Conservation (phyloP, 2,113 vertebrate species). For the Suncus etruscus region DNA sequence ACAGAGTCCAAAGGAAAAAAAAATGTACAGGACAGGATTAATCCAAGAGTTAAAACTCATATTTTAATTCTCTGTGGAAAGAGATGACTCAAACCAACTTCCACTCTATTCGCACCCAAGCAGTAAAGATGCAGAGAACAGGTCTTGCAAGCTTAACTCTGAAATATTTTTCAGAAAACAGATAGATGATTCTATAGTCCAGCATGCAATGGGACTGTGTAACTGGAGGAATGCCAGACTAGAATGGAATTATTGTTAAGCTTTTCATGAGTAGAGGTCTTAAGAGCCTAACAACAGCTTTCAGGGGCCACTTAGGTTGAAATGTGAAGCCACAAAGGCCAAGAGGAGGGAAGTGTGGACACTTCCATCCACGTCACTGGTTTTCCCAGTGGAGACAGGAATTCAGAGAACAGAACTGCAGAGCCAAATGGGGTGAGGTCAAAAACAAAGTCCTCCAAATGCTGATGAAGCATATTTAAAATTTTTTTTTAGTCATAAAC, state of each 20-base stretch:
- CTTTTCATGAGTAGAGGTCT: constrained; percentile 1
- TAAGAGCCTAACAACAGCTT: background rate
- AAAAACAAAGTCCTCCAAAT: constrained; percentile 59
- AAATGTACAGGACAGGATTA: background rate
- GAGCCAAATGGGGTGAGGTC: background rate
- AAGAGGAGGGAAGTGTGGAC: constrained; percentile 36
- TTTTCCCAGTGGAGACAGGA: constrained; percentile 44
- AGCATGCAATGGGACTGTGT: background rate
- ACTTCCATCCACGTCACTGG: background rate
- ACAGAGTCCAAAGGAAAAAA: background rate
- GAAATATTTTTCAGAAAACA: background rate
- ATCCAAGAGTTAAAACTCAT: background rate
- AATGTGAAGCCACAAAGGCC: constrained; percentile 44
- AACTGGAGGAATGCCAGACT: too few species aligned
- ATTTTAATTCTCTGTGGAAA: constrained; percentile 17
- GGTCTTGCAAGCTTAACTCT: background rate
- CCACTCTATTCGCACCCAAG: background rate
- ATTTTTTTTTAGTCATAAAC: constrained; percentile 81
- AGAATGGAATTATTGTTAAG: background rate
- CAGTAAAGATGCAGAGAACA: background rate
- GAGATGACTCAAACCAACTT: background rate
- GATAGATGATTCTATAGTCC: constrained; percentile 9
- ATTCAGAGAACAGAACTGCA: background rate
- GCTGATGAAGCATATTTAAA: constrained; percentile 77
- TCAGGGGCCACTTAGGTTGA: constrained; percentile 24